Percentiles rank a stretch among this genome's conserved stretches.
Conservation (phyloP, 2,888 invertebrate species). For the Myopa testacea region DNA sequence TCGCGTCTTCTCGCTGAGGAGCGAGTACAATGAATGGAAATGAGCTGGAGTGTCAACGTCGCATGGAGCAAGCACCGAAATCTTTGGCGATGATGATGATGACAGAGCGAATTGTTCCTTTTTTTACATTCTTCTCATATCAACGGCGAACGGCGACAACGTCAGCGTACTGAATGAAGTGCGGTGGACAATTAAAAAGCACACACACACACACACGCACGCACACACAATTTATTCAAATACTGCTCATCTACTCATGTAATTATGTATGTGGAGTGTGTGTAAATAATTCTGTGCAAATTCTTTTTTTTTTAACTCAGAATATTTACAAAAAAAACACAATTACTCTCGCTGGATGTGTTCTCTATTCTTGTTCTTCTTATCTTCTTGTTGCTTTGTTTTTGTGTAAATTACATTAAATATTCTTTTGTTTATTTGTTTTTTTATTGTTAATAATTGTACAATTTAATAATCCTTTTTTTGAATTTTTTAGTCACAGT, state of each 20-base stretch:
- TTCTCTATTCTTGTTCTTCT: too few species aligned
- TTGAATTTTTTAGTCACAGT: neutral
- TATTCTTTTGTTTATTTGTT: too few species aligned
- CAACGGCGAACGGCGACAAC: neutral
- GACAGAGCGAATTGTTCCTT: neutral
- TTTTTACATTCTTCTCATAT: slow-evolving; percentile 7
- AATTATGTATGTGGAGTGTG: too few species aligned
- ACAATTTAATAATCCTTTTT: too few species aligned
- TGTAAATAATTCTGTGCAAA: too few species aligned
- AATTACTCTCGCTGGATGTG: too few species aligned
- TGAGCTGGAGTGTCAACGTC: neutral
- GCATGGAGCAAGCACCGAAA: neutral
- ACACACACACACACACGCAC: too few species aligned
- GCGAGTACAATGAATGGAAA: neutral
- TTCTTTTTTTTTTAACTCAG: too few species aligned
- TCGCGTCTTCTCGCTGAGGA: neutral
- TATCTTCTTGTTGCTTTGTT: neutral
- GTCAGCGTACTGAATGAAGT: neutral
- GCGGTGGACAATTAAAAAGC: slow-evolving; percentile 9
- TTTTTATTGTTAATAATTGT: too few species aligned
- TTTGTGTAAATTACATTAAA: neutral
- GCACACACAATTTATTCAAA: slow-evolving; percentile 11
- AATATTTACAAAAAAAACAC: too few species aligned
- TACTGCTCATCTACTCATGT: neutral
- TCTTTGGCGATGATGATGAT: neutral